A percentile compares a stretch with the other conserved stretches of the same genome.
Evolutionary conservation across 1,140 invertebrate genomes (phyloP).

Genomic region (Magallana ariakensis): DNA sequence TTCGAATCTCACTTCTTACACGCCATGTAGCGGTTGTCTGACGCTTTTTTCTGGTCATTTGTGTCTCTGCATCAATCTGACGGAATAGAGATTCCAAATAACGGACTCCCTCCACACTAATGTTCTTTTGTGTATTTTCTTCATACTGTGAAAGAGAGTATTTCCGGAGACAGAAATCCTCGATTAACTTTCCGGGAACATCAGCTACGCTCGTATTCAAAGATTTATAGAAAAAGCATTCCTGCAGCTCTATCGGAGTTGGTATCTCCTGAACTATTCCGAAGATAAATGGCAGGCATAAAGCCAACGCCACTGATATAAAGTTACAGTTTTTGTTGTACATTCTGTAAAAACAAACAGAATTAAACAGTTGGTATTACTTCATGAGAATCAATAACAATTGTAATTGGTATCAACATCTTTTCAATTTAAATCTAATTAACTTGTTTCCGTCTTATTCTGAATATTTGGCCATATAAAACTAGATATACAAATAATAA

Average conservation of each 20-base stretch:
- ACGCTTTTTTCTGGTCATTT: background rate
- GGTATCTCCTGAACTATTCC: background rate
- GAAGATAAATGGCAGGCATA: background rate
- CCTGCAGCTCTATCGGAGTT: background rate
- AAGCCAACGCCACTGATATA: background rate
- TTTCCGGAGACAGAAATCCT: slow-evolving; percentile 6
- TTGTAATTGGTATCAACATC: no score
- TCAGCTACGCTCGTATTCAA: background rate
- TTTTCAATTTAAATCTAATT: no score
- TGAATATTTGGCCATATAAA: no score
- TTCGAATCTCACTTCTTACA: background rate
- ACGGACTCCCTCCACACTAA: background rate
- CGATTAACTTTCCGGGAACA: background rate
- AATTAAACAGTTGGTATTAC: no score
- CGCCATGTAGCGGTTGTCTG: background rate
- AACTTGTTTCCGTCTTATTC: no score
- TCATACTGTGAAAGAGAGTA: background rate
- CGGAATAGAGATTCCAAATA: slow-evolving; percentile 18
- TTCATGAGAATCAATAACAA: no score
- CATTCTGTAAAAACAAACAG: background rate
- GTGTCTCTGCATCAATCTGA: background rate
- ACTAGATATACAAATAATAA: no score
- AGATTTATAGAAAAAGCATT: background rate
- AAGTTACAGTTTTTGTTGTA: background rate
- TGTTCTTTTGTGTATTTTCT: background rate